Percentiles rank a stretch among this genome's conserved stretches.
These are phyloP conservation scores for Phrynosoma blainvillii DNA, from an alignment of 2,113 vertebrate species.

Conservation along the genomic window DNA sequence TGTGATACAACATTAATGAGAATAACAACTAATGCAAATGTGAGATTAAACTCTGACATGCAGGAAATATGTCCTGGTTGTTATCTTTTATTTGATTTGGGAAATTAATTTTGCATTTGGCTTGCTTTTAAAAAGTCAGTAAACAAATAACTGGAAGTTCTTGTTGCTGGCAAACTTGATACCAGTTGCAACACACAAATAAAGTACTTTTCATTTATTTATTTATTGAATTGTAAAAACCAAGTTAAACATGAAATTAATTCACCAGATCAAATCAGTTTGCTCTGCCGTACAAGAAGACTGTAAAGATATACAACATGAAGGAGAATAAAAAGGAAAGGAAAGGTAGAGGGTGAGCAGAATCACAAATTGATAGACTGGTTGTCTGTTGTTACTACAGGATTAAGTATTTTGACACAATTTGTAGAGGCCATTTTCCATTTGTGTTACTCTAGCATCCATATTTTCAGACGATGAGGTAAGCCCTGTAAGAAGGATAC, in stretches of 20 bases:
- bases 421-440: neutral
- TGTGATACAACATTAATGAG: rapidly evolving
- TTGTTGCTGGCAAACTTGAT: constrained; percentile 29
- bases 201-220: constrained; percentile 13
- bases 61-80: constrained; percentile 29
- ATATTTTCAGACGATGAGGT: neutral
- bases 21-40: constrained; percentile 35
- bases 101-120: constrained; percentile 22
- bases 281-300: constrained; percentile 1
- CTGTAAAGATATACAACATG: neutral
- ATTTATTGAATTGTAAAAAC: constrained; percentile 38
- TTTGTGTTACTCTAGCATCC: neutral
- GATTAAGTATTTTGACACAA: constrained; percentile 16
- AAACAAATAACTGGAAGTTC: constrained; percentile 29
- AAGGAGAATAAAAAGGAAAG: neutral
- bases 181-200: constrained; percentile 9
- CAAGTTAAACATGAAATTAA: constrained; percentile 32
- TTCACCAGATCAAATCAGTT: constrained; percentile 17
- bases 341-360: neutral
- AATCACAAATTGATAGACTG: neutral
- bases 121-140: constrained; percentile 28
- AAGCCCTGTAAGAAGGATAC: neutral
- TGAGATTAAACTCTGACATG: constrained; percentile 16
- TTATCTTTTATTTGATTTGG: constrained; percentile 39
- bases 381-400: neutral